Percentiles rank a stretch among this genome's conserved stretches.
These are phyloP conservation scores for Drosophila anceps DNA, from an alignment of 2,888 invertebrate species.

Conservation along the genomic window DNA sequence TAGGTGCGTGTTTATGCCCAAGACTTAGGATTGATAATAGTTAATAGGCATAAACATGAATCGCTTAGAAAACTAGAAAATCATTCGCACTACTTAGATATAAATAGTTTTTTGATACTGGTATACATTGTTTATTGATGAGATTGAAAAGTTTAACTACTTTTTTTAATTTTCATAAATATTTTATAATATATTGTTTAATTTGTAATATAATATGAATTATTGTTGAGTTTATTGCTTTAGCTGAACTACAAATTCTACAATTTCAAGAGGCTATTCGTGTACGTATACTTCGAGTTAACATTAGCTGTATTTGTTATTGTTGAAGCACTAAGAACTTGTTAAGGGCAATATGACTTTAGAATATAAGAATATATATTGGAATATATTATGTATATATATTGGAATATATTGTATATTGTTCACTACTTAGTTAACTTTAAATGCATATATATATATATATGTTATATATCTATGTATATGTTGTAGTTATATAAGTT, in stretches of 20 bases:
- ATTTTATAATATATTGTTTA: background rate
- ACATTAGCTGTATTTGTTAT: conserved; percentile 39
- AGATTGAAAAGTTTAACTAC: background rate
- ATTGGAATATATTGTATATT: conserved; percentile 14
- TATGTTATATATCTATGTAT: conserved; percentile 11
- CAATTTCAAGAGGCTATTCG: conserved; percentile 58
- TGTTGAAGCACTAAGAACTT: conserved; percentile 35
- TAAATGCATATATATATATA: conserved; percentile 25
- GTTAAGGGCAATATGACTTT: conserved; percentile 39
- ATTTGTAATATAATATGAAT: conserved; percentile 5
- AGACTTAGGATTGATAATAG: conserved; percentile 57
- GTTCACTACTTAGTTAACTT: conserved; percentile 38
- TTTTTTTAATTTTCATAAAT: background rate
- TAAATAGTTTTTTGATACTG: conserved; percentile 3
- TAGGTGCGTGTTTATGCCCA: conserved; percentile 65
- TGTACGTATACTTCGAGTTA: conserved; percentile 72
- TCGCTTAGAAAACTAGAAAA: conserved; percentile 51
- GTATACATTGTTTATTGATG: conserved; percentile 37
- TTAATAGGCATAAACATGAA: conserved; percentile 61
- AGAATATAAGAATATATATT: conserved; percentile 22
- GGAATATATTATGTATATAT: no score
- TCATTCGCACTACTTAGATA: conserved; percentile 34
- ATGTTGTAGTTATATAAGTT: conserved; percentile 27
- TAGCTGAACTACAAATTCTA: conserved; percentile 62
- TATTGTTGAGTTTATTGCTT: conserved; percentile 74